Evolutionary conservation across 2,113 vertebrate species (phyloP).

Genomic region (Microtus richardsoni): DNA sequence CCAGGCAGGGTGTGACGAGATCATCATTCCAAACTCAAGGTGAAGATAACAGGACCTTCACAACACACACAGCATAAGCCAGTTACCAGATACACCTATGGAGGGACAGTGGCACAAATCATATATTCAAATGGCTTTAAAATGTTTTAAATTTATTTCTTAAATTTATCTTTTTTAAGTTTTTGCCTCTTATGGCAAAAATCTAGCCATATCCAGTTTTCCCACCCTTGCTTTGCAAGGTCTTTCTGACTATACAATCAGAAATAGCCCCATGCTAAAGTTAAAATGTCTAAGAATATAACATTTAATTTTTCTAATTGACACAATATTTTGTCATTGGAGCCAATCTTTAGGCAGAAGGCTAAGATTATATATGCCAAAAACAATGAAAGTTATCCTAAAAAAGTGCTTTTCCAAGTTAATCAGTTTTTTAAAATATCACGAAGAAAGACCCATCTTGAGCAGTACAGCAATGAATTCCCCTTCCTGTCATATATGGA

Average conservation of each 20-base stretch:
- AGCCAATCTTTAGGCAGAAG: not conserved
- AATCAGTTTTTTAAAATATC: not conserved
- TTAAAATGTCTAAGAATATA: not conserved
- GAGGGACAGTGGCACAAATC: not conserved
- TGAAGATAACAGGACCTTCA: not conserved
- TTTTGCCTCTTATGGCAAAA: not conserved
- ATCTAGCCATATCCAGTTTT: not conserved
- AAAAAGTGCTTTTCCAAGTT: constrained; percentile 13
- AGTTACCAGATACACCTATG: not conserved
- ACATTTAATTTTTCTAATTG: not conserved
- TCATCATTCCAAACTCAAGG: not conserved
- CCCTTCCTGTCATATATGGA: too few species aligned
- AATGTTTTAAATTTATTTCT: not conserved
- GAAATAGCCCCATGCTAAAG: not conserved
- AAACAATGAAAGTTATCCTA: not conserved
- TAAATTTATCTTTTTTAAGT: not conserved
- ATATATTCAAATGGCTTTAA: not conserved
- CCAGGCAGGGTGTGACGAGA: not conserved
- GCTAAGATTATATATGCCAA: not conserved
- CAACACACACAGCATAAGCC: not conserved
- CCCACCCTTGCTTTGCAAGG: not conserved
- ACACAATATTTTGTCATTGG: not conserved
- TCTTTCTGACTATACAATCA: not conserved
- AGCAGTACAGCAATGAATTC: not conserved
- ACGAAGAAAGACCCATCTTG: not conserved